A percentile compares a stretch with the other conserved stretches of the same genome.
phyloP scores from a whole-genome alignment of 2,797 vertebrate genomes.

The Acanthiza pusilla region DNA sequence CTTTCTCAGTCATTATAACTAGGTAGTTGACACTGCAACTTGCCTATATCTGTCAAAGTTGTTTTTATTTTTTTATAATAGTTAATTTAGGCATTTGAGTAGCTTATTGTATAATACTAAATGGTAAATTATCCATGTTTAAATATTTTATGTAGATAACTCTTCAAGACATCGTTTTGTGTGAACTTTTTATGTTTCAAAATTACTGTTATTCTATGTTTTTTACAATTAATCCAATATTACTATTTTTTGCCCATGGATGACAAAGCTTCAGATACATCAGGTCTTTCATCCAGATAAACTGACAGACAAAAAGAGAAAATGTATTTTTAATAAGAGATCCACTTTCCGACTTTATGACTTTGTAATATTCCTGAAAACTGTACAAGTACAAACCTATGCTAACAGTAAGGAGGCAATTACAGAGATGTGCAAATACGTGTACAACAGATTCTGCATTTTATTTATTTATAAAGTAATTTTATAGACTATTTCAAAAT shows the following conservation, averaged over 20 bases:
- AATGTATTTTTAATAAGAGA: slow-evolving; percentile 81
- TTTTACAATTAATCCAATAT: slow-evolving; percentile 71
- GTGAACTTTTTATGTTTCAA: slow-evolving; percentile 71
- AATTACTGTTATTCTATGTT: slow-evolving; percentile 70
- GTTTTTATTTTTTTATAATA: slow-evolving; percentile 73
- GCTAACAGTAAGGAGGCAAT: slow-evolving; percentile 75
- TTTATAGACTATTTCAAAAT: slow-evolving; percentile 82
- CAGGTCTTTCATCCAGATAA: slow-evolving; percentile 69
- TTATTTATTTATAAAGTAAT: slow-evolving; percentile 85
- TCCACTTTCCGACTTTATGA: slow-evolving; percentile 75
- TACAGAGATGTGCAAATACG: slow-evolving; percentile 78
- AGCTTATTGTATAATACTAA: slow-evolving; percentile 73
- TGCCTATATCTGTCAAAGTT: slow-evolving; percentile 74
- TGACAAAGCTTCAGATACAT: slow-evolving; percentile 69
- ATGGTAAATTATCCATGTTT: slow-evolving; percentile 76
- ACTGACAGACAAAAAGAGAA: slow-evolving; percentile 71
- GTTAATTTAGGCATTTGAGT: slow-evolving; percentile 75
- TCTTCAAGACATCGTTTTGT: slow-evolving; percentile 70
- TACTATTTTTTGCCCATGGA: slow-evolving; percentile 76
- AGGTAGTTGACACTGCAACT: slow-evolving; percentile 79
- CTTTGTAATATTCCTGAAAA: slow-evolving; percentile 77
- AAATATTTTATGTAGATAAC: slow-evolving; percentile 80
- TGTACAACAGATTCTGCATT: slow-evolving; percentile 81
- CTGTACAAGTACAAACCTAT: slow-evolving; percentile 70
- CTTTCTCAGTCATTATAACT: slow-evolving; percentile 76